Evolutionary conservation across 2,888 invertebrate species (phyloP).

Genomic region (Fragum whitleyi): DNA sequence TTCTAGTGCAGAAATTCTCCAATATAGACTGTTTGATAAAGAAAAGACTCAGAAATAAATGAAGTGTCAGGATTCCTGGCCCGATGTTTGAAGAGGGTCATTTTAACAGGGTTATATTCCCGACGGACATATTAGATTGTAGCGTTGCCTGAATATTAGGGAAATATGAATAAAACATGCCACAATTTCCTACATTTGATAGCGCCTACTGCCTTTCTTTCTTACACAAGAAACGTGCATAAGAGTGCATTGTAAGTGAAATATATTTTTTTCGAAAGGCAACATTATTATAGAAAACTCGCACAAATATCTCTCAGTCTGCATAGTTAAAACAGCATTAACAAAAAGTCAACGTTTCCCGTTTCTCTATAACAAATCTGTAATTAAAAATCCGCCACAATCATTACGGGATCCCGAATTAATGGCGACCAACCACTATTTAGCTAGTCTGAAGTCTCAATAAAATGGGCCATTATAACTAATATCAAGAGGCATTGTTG

Average conservation of each 20-base stretch:
- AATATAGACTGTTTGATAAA: background rate
- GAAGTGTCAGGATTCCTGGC: conserved; percentile 13
- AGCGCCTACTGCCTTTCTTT: too few species aligned
- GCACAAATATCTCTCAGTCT: too few species aligned
- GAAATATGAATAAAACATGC: conserved; percentile 1
- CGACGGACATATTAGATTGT: background rate
- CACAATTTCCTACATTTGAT: background rate
- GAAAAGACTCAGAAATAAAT: background rate
- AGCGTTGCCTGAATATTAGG: background rate
- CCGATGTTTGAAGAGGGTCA: conserved; percentile 9
- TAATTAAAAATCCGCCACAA: background rate
- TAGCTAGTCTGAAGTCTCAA: background rate
- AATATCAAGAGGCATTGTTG: background rate
- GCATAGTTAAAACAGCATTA: too few species aligned
- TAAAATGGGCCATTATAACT: conserved; percentile 1
- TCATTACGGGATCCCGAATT: background rate
- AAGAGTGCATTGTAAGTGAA: too few species aligned
- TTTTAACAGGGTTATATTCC: background rate
- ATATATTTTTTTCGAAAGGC: too few species aligned
- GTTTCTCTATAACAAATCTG: background rate
- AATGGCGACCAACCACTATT: background rate
- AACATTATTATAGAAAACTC: too few species aligned
- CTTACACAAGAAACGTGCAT: too few species aligned
- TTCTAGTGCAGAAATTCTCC: background rate
- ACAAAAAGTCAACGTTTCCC: too few species aligned